Evolutionary conservation across 2,888 invertebrate genomes (phyloP).

Genomic region (Campoletis raptor): DNA sequence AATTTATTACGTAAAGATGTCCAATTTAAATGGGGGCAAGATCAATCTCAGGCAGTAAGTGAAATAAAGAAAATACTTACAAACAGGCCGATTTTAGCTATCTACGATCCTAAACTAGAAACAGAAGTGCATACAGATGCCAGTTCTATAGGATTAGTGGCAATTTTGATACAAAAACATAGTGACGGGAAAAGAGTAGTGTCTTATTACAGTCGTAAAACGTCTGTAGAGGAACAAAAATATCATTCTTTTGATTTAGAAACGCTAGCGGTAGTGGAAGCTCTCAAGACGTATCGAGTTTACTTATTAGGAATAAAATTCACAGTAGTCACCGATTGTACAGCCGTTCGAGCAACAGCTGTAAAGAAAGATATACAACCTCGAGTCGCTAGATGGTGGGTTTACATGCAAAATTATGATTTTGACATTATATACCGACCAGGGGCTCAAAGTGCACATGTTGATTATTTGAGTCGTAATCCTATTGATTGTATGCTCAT

Average conservation of each 20-base stretch:
- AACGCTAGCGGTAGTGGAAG: constrained; percentile 52
- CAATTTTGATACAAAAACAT: constrained; percentile 46
- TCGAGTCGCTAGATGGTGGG: too few species aligned
- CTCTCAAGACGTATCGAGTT: constrained; percentile 54
- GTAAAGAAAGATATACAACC: too few species aligned
- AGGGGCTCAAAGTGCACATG: constrained; percentile 51
- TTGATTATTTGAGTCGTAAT: constrained; percentile 72
- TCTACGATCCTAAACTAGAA: constrained; percentile 73
- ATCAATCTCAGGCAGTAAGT: constrained; percentile 75
- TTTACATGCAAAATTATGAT: constrained; percentile 51
- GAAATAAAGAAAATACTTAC: constrained; percentile 72
- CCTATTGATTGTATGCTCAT: constrained; percentile 63
- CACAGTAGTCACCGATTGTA: constrained; percentile 62
- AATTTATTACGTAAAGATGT: too few species aligned
- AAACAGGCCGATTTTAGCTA: constrained; percentile 72
- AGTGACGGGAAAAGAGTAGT: constrained; percentile 51
- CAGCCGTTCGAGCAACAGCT: constrained; percentile 74
- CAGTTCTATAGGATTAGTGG: constrained; percentile 74
- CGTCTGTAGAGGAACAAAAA: constrained; percentile 40
- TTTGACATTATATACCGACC: too few species aligned
- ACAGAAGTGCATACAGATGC: constrained; percentile 81
- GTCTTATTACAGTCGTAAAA: constrained; percentile 62
- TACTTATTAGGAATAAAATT: constrained; percentile 67
- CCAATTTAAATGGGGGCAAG: too few species aligned
- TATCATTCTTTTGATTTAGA: constrained; percentile 66